phyloP scores from a whole-genome alignment of 30 jellyfish, hydroid and myxozoan genomes.

The Pelagia noctiluca region DNA sequence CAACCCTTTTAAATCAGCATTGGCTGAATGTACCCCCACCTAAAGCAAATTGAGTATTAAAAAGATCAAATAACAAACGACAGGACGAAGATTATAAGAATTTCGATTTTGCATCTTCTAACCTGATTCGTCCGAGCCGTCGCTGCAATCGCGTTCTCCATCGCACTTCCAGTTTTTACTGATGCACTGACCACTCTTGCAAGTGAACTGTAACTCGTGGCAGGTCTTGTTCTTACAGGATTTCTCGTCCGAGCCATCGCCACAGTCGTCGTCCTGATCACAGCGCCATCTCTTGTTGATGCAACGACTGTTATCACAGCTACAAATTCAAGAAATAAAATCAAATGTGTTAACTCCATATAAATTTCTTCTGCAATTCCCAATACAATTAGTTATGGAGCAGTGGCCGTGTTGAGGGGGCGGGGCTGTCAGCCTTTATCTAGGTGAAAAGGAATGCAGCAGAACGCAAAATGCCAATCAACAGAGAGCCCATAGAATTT shows the following conservation, averaged over 20 bases:
- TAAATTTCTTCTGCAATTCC: neutral
- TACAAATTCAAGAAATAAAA: conserved; percentile 11
- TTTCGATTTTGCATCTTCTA: too few species aligned
- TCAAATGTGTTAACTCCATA: neutral
- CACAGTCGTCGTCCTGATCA: conserved; percentile 97
- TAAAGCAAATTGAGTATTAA: neutral
- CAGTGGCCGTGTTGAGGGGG: neutral
- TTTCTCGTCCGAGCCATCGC: conserved; percentile 90
- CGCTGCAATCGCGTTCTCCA: conserved; percentile 92
- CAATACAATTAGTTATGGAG: neutral
- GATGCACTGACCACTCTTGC: conserved; percentile 89
- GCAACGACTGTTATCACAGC: conserved; percentile 91
- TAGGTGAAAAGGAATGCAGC: neutral
- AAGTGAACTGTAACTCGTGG: conserved; percentile 59
- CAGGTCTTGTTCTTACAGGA: conserved; percentile 75
- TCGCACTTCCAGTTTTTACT: conserved; percentile 86
- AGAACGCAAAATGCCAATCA: neutral
- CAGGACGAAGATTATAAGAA: neutral
- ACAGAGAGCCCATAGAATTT: neutral
- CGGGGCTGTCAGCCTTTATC: neutral
- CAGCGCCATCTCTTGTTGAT: conserved; percentile 79
- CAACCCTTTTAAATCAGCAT: neutral
- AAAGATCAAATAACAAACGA: neutral
- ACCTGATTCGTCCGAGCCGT: conserved; percentile 95
- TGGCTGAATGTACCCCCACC: neutral